phyloP scores from a whole-genome alignment of 2,113 vertebrate species.

The Vidua macroura region DNA sequence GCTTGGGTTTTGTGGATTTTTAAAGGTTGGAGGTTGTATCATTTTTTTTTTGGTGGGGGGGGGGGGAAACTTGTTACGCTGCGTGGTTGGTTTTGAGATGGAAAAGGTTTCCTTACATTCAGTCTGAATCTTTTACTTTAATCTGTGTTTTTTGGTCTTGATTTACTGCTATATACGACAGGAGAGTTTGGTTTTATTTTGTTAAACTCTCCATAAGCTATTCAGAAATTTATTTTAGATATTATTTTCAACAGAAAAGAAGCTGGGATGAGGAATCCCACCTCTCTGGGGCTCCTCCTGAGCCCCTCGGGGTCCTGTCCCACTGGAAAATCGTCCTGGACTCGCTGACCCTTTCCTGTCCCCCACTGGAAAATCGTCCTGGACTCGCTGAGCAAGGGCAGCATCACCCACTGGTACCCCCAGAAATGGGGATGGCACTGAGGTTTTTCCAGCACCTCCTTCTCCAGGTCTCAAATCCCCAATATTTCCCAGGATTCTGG shows the following conservation, averaged over 20 bases:
- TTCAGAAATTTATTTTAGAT: no score
- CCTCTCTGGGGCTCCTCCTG: background rate
- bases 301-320: background rate
- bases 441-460: background rate
- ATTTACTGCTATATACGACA: no score
- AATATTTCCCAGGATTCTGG: background rate
- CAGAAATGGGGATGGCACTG: rapidly evolving
- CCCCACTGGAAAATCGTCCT: background rate
- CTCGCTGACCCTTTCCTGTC: background rate
- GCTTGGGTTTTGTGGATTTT: no score
- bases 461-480: background rate
- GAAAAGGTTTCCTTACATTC: no score
- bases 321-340: background rate
- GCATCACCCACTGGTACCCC: background rate
- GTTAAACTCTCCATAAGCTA: no score
- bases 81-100: no score
- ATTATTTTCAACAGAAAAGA: background rate
- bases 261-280: background rate
- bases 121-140: no score
- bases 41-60: no score
- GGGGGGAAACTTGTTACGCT: no score
- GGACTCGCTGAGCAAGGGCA: background rate
- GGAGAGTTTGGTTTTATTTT: no score
- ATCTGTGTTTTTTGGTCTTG: no score
- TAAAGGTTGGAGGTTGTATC: no score